phyloP scores from a whole-genome alignment of 2,113 vertebrate genomes.

The Prunella himalayana region DNA sequence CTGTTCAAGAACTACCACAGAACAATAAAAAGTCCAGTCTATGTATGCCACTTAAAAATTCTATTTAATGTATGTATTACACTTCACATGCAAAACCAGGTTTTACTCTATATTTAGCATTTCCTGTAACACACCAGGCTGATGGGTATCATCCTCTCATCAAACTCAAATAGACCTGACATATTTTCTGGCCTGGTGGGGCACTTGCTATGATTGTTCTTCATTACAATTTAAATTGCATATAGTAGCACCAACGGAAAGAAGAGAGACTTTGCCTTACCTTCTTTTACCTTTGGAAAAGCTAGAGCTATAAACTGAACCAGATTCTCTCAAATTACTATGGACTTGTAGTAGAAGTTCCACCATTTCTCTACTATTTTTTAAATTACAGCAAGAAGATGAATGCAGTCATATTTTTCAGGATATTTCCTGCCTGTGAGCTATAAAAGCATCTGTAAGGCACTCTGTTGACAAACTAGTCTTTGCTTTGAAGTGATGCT shows the following conservation, averaged over 20 bases:
- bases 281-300: not conserved
- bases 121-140: not conserved
- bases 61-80: not conserved
- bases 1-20: not conserved
- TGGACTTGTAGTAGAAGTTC: not conserved
- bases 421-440: not conserved
- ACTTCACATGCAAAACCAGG: not conserved
- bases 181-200: not conserved
- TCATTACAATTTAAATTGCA: not conserved
- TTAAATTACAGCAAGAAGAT: not conserved
- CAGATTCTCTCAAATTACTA: not conserved
- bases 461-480: not conserved
- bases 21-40: not conserved
- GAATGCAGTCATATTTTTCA: not conserved
- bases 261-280: not conserved
- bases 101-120: not conserved
- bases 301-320: not conserved
- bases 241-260: not conserved
- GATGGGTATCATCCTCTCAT: not conserved
- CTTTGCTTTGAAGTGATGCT: not conserved
- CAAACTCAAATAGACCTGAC: not conserved
- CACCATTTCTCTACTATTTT: not conserved
- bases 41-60: not conserved
- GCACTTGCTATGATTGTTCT: not conserved
- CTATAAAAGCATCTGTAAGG: not conserved